Percentiles rank a stretch among this genome's conserved stretches.
phyloP scores from a whole-genome alignment of 1,140 invertebrate genomes.

The Drosophila watanabei region DNA sequence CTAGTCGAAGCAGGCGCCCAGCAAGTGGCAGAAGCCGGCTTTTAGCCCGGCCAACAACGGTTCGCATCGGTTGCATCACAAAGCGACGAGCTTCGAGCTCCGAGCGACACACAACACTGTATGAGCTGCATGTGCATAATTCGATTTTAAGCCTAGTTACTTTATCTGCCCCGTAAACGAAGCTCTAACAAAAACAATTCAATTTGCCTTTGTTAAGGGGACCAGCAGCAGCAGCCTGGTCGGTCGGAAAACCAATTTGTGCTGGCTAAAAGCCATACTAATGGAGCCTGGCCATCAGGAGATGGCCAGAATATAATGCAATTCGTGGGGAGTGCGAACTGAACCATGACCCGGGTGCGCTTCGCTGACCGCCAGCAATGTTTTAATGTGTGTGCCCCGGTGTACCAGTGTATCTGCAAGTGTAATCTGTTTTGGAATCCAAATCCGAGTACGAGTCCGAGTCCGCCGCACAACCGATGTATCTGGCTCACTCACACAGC shows the following conservation, averaged over 20 bases:
- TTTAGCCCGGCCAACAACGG: slow-evolving; percentile 57
- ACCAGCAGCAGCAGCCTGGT: background rate
- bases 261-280: slow-evolving; percentile 51
- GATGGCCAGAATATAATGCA: slow-evolving; percentile 10
- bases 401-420: slow-evolving; percentile 73
- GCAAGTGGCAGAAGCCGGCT: slow-evolving; percentile 60
- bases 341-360: slow-evolving; percentile 69
- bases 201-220: slow-evolving; percentile 61
- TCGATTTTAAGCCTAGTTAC: slow-evolving; percentile 52
- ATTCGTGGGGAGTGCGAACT: slow-evolving; percentile 30
- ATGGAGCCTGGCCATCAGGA: slow-evolving; percentile 14
- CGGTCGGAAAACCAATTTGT: slow-evolving; percentile 59
- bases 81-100: background rate
- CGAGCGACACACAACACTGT: slow-evolving; percentile 17
- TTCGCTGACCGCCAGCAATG: slow-evolving; percentile 73
- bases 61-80: slow-evolving; percentile 55
- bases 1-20: slow-evolving; percentile 83
- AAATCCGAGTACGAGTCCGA: slow-evolving; percentile 25
- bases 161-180: slow-evolving; percentile 21
- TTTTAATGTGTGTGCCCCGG: slow-evolving; percentile 47
- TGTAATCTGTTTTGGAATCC: slow-evolving; percentile 54
- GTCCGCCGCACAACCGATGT: slow-evolving; percentile 17
- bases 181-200: slow-evolving; percentile 46
- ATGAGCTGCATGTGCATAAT: slow-evolving; percentile 63
- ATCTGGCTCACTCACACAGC: slow-evolving; percentile 45